Evolutionary conservation across 1,140 invertebrate genomes (phyloP), one percentile per base, ranked within the genome.

Genomic region (Pomacea maculata): DNA sequence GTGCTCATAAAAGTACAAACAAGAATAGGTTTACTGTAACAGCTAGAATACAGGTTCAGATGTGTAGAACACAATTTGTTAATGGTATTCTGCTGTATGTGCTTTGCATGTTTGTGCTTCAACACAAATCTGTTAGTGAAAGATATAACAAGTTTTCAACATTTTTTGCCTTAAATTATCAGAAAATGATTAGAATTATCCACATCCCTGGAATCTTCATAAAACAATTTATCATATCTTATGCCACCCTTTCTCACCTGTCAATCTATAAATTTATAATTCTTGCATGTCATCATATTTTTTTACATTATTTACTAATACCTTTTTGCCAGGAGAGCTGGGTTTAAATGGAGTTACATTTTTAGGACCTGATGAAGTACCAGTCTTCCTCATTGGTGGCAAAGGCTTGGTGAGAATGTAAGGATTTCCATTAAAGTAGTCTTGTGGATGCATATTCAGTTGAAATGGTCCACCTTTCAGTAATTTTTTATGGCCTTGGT

Each of bases 371-470:
- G 86, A 82, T 83, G 84, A 61, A 79, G 64, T 80, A 61, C 80
- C 83, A 29, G 82, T 80, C 71, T 88, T 89, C 74, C 87, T 85
- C 63, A 82, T 61, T 70, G 84, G 87, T 25, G 81, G 85, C 54
- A 87, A 77, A 64, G 84, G 76, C 81, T 87, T 88, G 55, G 91
- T 89, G 45, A 83, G 82, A 8, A 81, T 67, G 80, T 88, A 92
- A 6, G 91, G 91, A 82, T 92, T 92, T 15, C 73, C 68, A 82
- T 90, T 87, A 86, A 92, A 92, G 76, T 86, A 91, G 25, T 84
- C 84, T 81, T 84, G 79, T 54, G 90, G 90, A 82, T 89, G 87
- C 86, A 91, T 90, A 70, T 90, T 90, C 14, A 91, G 81, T 78
- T 83, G 87, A 80, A 92, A 92, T 11, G 90, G 79, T 29, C 88